Evolutionary conservation across 2,797 vertebrate genomes (phyloP).

Genomic region (Sebastes kiyomatsui): DNA sequence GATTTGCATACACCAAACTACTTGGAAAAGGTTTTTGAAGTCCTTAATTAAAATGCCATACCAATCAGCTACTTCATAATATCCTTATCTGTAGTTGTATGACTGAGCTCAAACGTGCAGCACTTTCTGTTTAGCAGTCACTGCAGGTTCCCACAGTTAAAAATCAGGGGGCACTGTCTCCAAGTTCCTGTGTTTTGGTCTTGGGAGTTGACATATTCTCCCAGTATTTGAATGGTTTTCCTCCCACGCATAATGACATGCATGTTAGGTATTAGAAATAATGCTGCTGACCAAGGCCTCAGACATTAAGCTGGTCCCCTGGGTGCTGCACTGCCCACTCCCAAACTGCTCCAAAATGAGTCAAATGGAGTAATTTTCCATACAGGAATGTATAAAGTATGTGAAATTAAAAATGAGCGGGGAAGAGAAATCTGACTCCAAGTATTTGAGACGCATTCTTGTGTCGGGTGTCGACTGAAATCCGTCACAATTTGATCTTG

Average conservation of each 20-base stretch:
- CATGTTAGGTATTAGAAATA: not conserved
- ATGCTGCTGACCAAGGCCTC: conserved; percentile 1
- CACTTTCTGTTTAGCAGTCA: not conserved
- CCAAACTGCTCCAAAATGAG: not conserved
- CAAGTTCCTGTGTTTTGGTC: not conserved
- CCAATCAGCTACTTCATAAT: not conserved
- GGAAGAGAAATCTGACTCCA: not conserved
- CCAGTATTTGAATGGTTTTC: not conserved
- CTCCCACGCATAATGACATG: conserved; percentile 7
- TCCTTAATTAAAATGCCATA: not conserved
- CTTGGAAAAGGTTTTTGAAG: not conserved
- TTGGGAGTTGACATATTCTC: not conserved
- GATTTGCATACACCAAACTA: not conserved
- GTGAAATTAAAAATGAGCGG: not conserved
- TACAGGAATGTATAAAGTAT: not conserved
- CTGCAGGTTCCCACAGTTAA: not conserved
- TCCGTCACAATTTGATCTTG: not conserved
- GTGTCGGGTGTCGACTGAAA: not conserved
- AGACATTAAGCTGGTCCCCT: not conserved
- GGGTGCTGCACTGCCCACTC: not conserved
- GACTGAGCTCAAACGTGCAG: not conserved
- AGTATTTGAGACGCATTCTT: conserved; percentile 3
- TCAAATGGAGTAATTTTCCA: not conserved
- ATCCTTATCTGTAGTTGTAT: not conserved
- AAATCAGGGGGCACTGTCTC: not conserved